Evolutionary conservation across 2,113 vertebrate genomes (phyloP), one percentile per base, ranked within the genome.

Genomic region (Bubo bubo): DNA sequence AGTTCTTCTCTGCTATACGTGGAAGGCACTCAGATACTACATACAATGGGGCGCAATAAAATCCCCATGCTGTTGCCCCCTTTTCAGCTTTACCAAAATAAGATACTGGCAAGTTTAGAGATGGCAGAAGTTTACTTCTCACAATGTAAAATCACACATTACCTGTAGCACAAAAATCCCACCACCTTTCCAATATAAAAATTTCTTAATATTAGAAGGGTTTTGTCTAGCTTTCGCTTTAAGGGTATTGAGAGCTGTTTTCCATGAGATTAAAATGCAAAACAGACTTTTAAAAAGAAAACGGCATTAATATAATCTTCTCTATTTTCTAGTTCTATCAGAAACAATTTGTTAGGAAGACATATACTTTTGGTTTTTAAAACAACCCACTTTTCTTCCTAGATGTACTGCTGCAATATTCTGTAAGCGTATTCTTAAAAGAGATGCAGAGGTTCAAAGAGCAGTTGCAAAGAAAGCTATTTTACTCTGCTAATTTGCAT

Each of bases 391-490:
- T 91, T 79, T 89, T 55, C 60, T 60, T 84, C 64, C 47, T 45
- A 60, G 47, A 71, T 49, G 22, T 43, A 66, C 50, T 43, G 28
- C 24, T 94, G 56, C 60, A 94, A 7, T 77, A 58, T 67, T 86
- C 75, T 43, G 37, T 70, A 89, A 92, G 22, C 56, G 53, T 62
- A 84, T 53, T 59, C 80, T 96, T 95, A 60, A 75, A 72, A 94
- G 77, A 87, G 14, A 59, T 14, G n/a, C 22, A 45, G 68, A 89
- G 30, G 39, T 27, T 64, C 80, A 62, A 93, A 85, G 52, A 85
- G 22, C 73, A 87, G 76, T 45, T 87, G 58, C 52, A 87, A 92
- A 88, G 56, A 82, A 91, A 92, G 67, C 83, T 68, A 95, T 76
- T 92, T 87, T 53, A 66, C 39, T 74, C 21, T 4, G 14, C 66